Conservation (phyloP, 2,888 invertebrate genomes). For the Morpho helenor region DNA sequence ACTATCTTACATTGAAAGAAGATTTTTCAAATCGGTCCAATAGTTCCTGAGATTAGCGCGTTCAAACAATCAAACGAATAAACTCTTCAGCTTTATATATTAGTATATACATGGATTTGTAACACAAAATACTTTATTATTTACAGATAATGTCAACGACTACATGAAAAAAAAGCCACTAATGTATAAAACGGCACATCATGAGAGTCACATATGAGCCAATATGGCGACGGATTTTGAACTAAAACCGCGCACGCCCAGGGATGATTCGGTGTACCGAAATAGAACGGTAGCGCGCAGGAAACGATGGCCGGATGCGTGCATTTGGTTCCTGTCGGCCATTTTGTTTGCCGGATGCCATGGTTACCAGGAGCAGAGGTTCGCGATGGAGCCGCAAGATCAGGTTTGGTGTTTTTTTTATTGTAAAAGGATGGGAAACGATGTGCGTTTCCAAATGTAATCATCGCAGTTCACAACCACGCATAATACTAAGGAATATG, state of each 20-base stretch:
- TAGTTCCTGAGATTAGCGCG: too few species aligned
- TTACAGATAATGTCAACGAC: constrained; percentile 30
- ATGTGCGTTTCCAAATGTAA: too few species aligned
- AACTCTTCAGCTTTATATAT: too few species aligned
- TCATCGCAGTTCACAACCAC: too few species aligned
- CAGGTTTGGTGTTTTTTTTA: constrained; percentile 41
- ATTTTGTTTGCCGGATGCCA: constrained; percentile 52
- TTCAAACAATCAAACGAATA: too few species aligned
- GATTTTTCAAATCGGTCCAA: too few species aligned
- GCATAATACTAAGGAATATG: too few species aligned
- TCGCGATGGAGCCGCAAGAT: constrained; percentile 78
- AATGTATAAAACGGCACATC: constrained; percentile 41
- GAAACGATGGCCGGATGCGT: constrained; percentile 54
- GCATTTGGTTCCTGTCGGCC: constrained; percentile 50
- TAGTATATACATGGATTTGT: not conserved
- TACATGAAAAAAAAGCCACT: constrained; percentile 23
- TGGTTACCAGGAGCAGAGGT: constrained; percentile 85
- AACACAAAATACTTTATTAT: constrained; percentile 10
- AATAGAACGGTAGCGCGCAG: constrained; percentile 54
- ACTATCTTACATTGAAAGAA: too few species aligned
- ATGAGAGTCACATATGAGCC: constrained; percentile 56
- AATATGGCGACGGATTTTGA: constrained; percentile 57
- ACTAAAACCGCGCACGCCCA: constrained; percentile 51
- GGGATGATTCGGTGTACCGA: constrained; percentile 53
- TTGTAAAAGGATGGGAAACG: too few species aligned